These are phyloP conservation scores for Etheostoma cragini DNA, from an alignment of 2,113 vertebrate species.

Conservation along the genomic window DNA sequence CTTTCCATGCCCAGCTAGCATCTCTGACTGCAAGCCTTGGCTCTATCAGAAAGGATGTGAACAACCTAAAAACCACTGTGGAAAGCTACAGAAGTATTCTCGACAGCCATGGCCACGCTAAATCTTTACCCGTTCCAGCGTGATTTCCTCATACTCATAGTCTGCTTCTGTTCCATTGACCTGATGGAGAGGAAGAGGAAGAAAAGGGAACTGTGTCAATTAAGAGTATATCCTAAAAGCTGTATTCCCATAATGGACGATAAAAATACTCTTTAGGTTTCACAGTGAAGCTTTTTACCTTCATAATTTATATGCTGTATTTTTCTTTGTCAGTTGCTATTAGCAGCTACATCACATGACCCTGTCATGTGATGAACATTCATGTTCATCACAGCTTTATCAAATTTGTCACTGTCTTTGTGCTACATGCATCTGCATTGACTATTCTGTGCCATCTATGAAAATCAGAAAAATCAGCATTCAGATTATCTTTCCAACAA, in stretches of 20 bases:
- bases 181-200: slow-evolving; percentile 35
- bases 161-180: slow-evolving; percentile 81
- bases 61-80: too few relatives aligned
- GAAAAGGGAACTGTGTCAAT: not conserved
- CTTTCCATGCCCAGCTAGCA: too few relatives aligned
- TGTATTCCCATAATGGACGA: not conserved
- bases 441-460: not conserved
- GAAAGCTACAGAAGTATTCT: too few relatives aligned
- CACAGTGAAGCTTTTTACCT: slow-evolving; percentile 2
- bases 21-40: too few relatives aligned
- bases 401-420: not conserved
- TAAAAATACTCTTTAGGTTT: not conserved
- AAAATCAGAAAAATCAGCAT: too few relatives aligned
- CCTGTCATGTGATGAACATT: not conserved
- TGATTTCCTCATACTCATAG: slow-evolving; percentile 81
- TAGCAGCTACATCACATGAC: not conserved
- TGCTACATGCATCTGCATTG: not conserved
- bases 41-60: too few relatives aligned
- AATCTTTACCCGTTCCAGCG: slow-evolving; percentile 76
- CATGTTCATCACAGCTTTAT: not conserved
- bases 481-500: not conserved
- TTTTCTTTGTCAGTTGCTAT: not conserved
- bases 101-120: too few relatives aligned
- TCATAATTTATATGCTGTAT: not conserved
- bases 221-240: not conserved